These are phyloP conservation scores for Euclidia mi DNA, from an alignment of 2,888 invertebrate genomes.

Conservation along the genomic window DNA sequence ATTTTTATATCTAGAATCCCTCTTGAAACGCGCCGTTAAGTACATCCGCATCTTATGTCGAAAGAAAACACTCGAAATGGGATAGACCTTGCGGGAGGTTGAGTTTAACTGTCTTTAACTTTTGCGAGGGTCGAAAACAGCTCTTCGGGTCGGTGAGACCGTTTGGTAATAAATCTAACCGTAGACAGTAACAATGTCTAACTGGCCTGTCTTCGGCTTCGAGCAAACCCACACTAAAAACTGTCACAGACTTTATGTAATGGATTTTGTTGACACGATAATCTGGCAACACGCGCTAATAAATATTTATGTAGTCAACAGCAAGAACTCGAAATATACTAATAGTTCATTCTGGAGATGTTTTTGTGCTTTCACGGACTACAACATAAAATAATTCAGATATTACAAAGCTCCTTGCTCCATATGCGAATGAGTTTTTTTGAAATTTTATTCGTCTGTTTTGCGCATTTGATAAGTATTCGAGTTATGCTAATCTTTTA, in stretches of 20 bases:
- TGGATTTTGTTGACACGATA: conserved; percentile 52
- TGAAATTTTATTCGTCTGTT: too few relatives aligned
- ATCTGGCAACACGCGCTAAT: conserved; percentile 40
- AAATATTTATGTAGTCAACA: conserved; percentile 29
- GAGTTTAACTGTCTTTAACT: conserved; percentile 65
- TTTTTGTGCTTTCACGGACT: too few relatives aligned
- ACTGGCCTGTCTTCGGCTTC: conserved; percentile 56
- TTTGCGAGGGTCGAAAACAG: conserved; percentile 61
- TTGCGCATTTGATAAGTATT: too few relatives aligned
- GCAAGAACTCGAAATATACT: conserved; percentile 6
- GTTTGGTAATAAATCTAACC: conserved; percentile 63
- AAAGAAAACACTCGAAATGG: conserved; percentile 59
- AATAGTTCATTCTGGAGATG: too few relatives aligned
- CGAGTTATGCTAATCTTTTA: too few relatives aligned
- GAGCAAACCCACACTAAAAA: conserved; percentile 47
- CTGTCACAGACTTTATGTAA: conserved; percentile 55
- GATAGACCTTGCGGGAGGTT: conserved; percentile 45
- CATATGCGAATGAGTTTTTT: too few relatives aligned
- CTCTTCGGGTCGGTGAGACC: conserved; percentile 55
- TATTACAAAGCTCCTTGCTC: too few relatives aligned
- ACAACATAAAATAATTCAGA: too few relatives aligned
- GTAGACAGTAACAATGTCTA: conserved; percentile 68
- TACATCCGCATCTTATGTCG: conserved; percentile 39
- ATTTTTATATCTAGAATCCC: conserved; percentile 20
- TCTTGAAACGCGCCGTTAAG: conserved; percentile 35